Percentiles rank a stretch among this genome's conserved stretches.
These are phyloP conservation scores for Pseudopodoces humilis DNA, from an alignment of 2,113 vertebrate species.

Conservation along the genomic window DNA sequence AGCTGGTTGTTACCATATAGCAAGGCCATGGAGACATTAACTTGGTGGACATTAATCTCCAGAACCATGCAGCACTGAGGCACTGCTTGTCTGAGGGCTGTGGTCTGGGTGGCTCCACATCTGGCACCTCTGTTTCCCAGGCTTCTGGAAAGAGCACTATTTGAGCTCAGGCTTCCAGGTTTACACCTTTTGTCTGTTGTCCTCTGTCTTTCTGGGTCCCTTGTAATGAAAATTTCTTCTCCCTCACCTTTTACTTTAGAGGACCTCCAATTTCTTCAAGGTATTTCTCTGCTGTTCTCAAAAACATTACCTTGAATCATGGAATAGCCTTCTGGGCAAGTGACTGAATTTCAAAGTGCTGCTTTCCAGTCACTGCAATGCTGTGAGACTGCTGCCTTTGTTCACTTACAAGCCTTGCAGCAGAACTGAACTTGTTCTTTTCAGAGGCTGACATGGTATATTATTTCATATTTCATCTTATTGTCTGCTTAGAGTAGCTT, in stretches of 20 bases:
- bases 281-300: neutral
- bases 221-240: neutral
- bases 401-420: neutral
- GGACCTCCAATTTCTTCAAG: neutral
- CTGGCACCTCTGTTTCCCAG: neutral
- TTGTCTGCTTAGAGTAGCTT: neutral
- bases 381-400: neutral
- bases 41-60: neutral
- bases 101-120: accelerated
- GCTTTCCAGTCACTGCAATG: neutral
- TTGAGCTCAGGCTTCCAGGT: neutral
- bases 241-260: neutral
- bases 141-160: neutral
- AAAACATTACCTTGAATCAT: neutral
- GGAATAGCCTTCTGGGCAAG: neutral
- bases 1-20: neutral
- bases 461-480: neutral
- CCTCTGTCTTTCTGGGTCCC: neutral
- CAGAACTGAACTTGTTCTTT: neutral
- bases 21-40: neutral
- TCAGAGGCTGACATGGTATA: neutral
- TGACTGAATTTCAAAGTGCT: neutral
- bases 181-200: neutral
- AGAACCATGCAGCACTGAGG: accelerated
- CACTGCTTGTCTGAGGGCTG: accelerated